Conservation (phyloP, 2,797 vertebrate species). For the Leucoraja ocellata region DNA sequence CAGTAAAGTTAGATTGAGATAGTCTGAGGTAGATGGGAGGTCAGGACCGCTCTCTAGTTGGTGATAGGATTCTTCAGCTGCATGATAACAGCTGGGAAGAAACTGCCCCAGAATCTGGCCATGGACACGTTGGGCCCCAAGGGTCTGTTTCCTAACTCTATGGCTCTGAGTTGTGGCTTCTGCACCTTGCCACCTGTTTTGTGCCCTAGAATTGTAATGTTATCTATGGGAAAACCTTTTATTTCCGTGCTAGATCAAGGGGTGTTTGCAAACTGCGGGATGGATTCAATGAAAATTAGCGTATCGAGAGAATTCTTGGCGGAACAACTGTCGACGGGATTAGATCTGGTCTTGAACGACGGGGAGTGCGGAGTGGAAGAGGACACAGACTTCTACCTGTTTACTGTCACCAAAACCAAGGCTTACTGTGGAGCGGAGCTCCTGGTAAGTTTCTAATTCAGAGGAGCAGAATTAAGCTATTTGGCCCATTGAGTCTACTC, state of each 20-base stretch:
- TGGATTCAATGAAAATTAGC: slow-evolving; percentile 50
- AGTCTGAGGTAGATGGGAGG: no score
- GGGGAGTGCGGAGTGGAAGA: slow-evolving; percentile 52
- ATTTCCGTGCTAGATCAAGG: slow-evolving; percentile 51
- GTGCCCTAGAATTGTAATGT: not conserved
- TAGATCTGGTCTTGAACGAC: slow-evolving; percentile 53
- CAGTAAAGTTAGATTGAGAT: no score
- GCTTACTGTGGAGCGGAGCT: slow-evolving; percentile 53
- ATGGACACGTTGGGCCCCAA: no score
- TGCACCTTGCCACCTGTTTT: not conserved
- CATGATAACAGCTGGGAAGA: no score
- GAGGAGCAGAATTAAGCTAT: no score
- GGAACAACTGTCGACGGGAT: slow-evolving; percentile 43
- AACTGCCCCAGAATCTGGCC: no score
- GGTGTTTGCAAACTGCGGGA: slow-evolving; percentile 54
- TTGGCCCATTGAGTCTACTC: no score
- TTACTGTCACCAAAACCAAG: slow-evolving; percentile 43
- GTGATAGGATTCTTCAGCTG: no score
- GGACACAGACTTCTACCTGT: slow-evolving; percentile 47
- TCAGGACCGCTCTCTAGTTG: no score
- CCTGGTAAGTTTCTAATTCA: slow-evolving; percentile 45
- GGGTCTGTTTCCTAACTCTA: no score
- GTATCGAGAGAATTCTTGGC: slow-evolving; percentile 54
- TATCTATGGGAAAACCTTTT: no score
- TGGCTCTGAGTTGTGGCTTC: not conserved